Conservation (phyloP, 2,113 vertebrate genomes). For the Cricetomys ansorgei region DNA sequence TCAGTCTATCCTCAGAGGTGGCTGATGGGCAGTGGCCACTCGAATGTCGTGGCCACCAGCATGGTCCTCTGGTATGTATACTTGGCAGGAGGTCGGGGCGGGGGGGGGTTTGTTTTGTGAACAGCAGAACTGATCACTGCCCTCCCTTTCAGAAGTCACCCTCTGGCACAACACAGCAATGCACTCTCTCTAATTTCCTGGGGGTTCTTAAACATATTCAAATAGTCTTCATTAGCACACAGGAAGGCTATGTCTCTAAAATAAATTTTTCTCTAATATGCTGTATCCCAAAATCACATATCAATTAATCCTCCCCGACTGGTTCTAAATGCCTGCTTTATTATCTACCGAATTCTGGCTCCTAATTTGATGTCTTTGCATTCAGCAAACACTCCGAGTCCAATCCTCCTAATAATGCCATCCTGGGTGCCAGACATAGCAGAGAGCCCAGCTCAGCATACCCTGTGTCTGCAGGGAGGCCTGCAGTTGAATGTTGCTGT, state of each 20-base stretch:
- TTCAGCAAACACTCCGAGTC: neutral
- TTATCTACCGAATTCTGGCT: neutral
- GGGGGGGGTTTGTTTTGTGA: too few relatives aligned
- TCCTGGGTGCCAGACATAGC: neutral
- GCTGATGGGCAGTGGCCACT: neutral
- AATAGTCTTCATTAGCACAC: constrained; percentile 30
- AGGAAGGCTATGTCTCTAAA: constrained; percentile 35
- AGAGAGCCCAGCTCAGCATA: neutral
- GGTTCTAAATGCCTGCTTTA: neutral
- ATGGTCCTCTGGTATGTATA: fast-evolving
- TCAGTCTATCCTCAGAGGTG: neutral
- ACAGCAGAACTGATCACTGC: neutral
- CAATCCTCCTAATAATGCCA: fast-evolving
- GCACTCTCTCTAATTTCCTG: constrained; percentile 25
- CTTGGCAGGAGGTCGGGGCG: neutral
- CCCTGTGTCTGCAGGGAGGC: neutral
- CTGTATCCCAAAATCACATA: neutral
- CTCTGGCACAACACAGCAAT: neutral
- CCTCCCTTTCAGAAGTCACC: neutral
- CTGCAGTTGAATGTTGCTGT: too few relatives aligned
- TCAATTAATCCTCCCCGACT: neutral
- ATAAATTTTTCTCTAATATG: constrained; percentile 45
- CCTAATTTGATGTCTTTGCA: neutral
- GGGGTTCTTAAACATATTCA: constrained; percentile 40
- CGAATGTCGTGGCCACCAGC: fast-evolving